Base-by-base conservation (phyloP, 2,888 invertebrate species). In the Monopis laevigella region DNA sequence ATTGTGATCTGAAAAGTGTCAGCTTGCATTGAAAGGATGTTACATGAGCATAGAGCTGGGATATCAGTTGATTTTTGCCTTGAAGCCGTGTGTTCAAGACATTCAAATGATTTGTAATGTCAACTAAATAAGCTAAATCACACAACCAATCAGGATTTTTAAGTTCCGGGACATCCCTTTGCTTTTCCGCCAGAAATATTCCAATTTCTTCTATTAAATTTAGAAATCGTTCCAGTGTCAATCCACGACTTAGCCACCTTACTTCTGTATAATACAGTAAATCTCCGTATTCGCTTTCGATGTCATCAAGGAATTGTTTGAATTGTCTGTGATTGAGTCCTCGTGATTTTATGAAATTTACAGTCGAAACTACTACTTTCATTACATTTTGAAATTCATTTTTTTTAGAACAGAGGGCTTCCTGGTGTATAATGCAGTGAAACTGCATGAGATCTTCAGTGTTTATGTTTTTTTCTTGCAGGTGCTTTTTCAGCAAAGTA, bases 311-410 rank as follows among this genome's bases (percentile, higher is more conserved):
- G 34, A 47, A 46, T 46, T 44, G 41, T 42, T 45, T 38, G 32
- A 44, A 46, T 45, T 45, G 43, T 17, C 45, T 42, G 40, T 47
- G 47, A 44, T 44, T 47, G 39, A 47, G 42, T 17, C 41, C 44
- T 39, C 41, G 24, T 13, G 18, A 13, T n/a, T n/a, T 28, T 40
- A 17, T 28, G 17, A 10, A 16, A 40, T 29, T 38, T 38, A 38
- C 24, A 19, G 13, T 38, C 13, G 8, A n/a, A 38, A 38, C 13
- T 10, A 21, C 38, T 3, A 21, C 11, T 38, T 38, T 17, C 38
- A 38, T 38, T 6, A 21, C 38, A 24, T 16, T 38, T n/a, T n/a
- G n/a, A 5, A 6, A 38, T 19, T n/a, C 18, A 6, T 19, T 14
- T 8, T 19, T 18, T 10, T 38, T 38, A 14, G 3, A n/a, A n/a